Evolutionary conservation across 1,140 invertebrate genomes (phyloP).

Genomic region (Caenorhabditis inopinata): DNA sequence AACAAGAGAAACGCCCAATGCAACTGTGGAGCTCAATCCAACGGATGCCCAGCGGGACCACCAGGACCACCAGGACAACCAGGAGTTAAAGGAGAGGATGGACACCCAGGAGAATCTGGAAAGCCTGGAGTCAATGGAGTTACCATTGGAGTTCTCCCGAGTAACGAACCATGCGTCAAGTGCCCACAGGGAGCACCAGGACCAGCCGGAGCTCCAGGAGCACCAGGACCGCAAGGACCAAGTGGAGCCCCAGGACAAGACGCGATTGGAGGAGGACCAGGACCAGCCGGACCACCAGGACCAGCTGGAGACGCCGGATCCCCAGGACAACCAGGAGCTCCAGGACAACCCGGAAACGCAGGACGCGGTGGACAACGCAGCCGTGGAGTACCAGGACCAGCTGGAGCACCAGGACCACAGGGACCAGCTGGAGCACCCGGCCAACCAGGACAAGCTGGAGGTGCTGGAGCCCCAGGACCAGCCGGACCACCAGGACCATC

Average conservation of each 20-base stretch:
- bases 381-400: no score
- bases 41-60: slow-evolving; percentile 26
- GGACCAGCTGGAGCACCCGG: no score
- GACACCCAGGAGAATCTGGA: slow-evolving; percentile 42
- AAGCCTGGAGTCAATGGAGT: slow-evolving; percentile 25
- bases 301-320: slow-evolving; percentile 19
- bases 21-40: slow-evolving; percentile 5
- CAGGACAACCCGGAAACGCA: no score
- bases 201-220: slow-evolving; percentile 32
- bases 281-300: slow-evolving; percentile 35
- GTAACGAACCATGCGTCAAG: not conserved
- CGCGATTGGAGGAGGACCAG: slow-evolving; percentile 21
- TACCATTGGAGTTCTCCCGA: not conserved
- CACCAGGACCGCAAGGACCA: slow-evolving; percentile 19
- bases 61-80: no score
- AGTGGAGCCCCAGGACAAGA: slow-evolving; percentile 15
- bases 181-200: slow-evolving; percentile 33
- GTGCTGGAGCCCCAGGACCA: slow-evolving; percentile 32
- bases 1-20: slow-evolving; percentile 26
- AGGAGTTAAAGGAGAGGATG: no score
- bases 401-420: no score
- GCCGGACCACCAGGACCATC: slow-evolving; percentile 10
- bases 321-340: slow-evolving; percentile 18
- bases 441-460: slow-evolving; percentile 24
- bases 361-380: no score